A percentile compares a stretch with the other conserved stretches of the same genome.
These are phyloP conservation scores for Gadus chalcogrammus DNA, from an alignment of 2,113 vertebrate species.

Conservation along the genomic window DNA sequence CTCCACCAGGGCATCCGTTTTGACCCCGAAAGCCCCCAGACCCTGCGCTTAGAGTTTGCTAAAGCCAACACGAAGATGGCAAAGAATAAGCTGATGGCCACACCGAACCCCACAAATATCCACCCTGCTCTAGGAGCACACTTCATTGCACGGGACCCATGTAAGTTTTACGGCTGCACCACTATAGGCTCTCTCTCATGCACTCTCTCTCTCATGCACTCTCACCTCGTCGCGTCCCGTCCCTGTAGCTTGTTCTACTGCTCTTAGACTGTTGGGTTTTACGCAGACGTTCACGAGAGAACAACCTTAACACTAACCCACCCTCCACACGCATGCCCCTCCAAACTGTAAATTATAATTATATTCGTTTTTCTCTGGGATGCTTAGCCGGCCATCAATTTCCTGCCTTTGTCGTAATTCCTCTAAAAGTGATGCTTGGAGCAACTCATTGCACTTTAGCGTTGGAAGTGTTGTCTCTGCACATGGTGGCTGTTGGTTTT, in stretches of 20 bases:
- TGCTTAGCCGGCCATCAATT: slow-evolving; percentile 21
- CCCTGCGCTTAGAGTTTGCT: slow-evolving; percentile 97
- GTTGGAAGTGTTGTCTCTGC: no score
- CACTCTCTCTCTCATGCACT: slow-evolving; percentile 50
- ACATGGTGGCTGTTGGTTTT: no score
- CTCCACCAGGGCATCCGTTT: slow-evolving; percentile 92
- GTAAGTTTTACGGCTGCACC: slow-evolving; percentile 84
- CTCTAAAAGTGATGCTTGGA: no score
- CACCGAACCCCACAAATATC: slow-evolving; percentile 93
- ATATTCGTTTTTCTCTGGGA: slow-evolving; percentile 38
- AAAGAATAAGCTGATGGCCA: slow-evolving; percentile 99
- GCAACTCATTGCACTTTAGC: no score
- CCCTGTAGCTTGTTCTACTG: slow-evolving; percentile 11
- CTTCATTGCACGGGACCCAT: slow-evolving; percentile 98
- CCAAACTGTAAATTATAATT: slow-evolving; percentile 40
- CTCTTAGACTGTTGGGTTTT: slow-evolving; percentile 1
- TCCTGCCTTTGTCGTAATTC: not conserved
- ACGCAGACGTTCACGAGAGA: not conserved
- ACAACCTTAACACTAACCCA: slow-evolving; percentile 69
- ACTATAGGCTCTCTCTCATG: slow-evolving; percentile 60
- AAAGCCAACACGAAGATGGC: slow-evolving; percentile 99
- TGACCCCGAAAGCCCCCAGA: slow-evolving; percentile 98
- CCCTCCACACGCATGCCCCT: slow-evolving; percentile 72
- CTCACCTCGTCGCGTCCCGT: slow-evolving; percentile 47
- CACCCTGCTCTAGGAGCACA: slow-evolving; percentile 97